These are phyloP conservation scores for Stegana nigrithorax DNA, from an alignment of 2,888 invertebrate genomes.

Conservation along the genomic window DNA sequence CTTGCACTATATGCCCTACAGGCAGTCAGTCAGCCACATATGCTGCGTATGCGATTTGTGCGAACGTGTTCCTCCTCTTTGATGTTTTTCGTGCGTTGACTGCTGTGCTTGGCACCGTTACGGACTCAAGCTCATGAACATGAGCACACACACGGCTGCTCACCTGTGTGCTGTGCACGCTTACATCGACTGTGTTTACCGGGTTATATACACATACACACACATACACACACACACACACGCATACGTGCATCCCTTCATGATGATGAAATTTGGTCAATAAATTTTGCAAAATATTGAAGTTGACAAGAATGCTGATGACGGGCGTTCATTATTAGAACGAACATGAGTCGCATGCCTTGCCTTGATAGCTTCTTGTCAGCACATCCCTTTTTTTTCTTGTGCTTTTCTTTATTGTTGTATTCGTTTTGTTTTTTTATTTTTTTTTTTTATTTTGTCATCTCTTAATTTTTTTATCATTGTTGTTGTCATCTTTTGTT, in stretches of 20 bases:
- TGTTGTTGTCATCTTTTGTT: too few relatives aligned
- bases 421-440: neutral
- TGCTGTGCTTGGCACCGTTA: constrained; percentile 1
- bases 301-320: constrained; percentile 37
- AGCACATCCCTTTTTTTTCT: neutral
- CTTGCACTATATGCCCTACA: neutral
- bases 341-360: too few relatives aligned
- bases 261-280: constrained; percentile 48
- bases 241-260: constrained; percentile 38
- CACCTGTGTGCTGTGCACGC: too few relatives aligned
- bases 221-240: too few relatives aligned
- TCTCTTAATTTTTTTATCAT: too few relatives aligned
- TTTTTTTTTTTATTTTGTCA: neutral
- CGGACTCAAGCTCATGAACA: too few relatives aligned
- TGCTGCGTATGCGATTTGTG: neutral
- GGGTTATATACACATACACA: too few relatives aligned
- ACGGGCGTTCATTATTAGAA: constrained; percentile 19
- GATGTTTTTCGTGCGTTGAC: constrained; percentile 27
- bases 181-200: too few relatives aligned
- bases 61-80: constrained; percentile 23
- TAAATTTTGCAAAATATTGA: constrained; percentile 37
- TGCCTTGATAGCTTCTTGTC: neutral
- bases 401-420: neutral
- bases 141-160: too few relatives aligned
- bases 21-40: neutral